Base-by-base conservation (phyloP, 2,888 invertebrate species). In the Diploptera punctata region DNA sequence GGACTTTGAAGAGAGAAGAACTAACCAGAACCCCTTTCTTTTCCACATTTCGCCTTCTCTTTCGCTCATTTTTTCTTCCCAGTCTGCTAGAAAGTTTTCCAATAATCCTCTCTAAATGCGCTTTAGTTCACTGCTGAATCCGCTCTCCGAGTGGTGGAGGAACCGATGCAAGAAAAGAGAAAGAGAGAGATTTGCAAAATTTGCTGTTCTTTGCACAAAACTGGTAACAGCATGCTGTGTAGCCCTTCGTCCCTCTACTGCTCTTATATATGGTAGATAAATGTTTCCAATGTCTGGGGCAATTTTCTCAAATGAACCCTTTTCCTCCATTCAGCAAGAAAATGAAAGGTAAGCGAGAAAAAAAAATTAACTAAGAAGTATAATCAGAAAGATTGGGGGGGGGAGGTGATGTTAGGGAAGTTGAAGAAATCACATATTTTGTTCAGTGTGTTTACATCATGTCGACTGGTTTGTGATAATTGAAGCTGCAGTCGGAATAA, bases 241-340 rank as follows among this genome's bases (percentile, higher is more conserved):
- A 19, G 2, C 24, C 49, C 67, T 26, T 26, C 49, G 9, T 21
- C 47, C 47, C 44, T 24, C 65, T 24, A 1, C 3, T 16, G 2
- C 24, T 7, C 43, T 65, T 29, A 44, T 44, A 26, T 29, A 57
- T 57, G 57, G 31, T 57, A 43, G 68, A 72, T 67, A 67, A 73
- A 70, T 73, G 62, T 72, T 68, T 61, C 68, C 61, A 62, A 43
- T 68, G 67, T 57, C 69, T n/a, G 33, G 61, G 54, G 67, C 73
- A 70, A 70, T 70, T 73, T 73, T 70, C 70, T 69, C 69, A 73
- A 73, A 73, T 65, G 69, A 73, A 73, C 67, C 69, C 70, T 24
- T 57, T 65, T 65, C 47, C 65, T 26, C 44, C 18, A 65, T 65
- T 65, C 65, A 65, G 47, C 47, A 65, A 24, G 26, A 47, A 65